Percentiles rank a stretch among this genome's conserved stretches.
phyloP scores from a whole-genome alignment of 2,113 vertebrate genomes.

The Cynopterus brachyotis region DNA sequence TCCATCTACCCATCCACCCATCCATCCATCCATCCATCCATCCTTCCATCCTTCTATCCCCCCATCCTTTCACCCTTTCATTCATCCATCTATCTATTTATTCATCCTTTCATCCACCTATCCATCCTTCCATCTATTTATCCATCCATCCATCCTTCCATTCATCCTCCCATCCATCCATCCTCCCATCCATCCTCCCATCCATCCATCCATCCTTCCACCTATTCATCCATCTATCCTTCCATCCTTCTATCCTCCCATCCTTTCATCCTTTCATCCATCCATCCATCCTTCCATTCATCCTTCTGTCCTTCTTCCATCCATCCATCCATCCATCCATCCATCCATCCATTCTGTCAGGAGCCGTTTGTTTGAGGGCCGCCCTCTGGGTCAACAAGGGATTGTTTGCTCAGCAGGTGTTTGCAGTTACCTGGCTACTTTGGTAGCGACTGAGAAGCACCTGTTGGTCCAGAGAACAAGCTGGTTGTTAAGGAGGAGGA shows the following conservation, averaged over 20 bases:
- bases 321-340: neutral
- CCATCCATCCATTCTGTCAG: neutral
- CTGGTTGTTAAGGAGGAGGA: too few species aligned
- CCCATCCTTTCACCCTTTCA: fast-evolving
- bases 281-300: fast-evolving
- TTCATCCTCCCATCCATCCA: neutral
- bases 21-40: neutral
- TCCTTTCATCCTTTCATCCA: neutral
- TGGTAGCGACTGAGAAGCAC: too few species aligned
- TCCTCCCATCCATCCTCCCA: fast-evolving
- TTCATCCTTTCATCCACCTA: fast-evolving
- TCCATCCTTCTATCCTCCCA: fast-evolving
- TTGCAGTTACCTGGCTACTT: too few species aligned
- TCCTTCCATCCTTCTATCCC: fast-evolving
- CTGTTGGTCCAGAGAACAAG: too few species aligned
- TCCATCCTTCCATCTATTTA: fast-evolving
- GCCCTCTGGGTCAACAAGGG: too few species aligned
- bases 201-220: neutral
- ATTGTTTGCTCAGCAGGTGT: too few species aligned
- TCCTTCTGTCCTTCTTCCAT: too few species aligned
- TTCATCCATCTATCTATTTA: fast-evolving
- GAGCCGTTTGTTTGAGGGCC: too few species aligned
- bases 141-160: fast-evolving
- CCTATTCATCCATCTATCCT: fast-evolving
- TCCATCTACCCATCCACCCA: fast-evolving